These are phyloP conservation scores for Callyntrura guangdongensis DNA, from an alignment of 2,888 invertebrate species.

Conservation along the genomic window DNA sequence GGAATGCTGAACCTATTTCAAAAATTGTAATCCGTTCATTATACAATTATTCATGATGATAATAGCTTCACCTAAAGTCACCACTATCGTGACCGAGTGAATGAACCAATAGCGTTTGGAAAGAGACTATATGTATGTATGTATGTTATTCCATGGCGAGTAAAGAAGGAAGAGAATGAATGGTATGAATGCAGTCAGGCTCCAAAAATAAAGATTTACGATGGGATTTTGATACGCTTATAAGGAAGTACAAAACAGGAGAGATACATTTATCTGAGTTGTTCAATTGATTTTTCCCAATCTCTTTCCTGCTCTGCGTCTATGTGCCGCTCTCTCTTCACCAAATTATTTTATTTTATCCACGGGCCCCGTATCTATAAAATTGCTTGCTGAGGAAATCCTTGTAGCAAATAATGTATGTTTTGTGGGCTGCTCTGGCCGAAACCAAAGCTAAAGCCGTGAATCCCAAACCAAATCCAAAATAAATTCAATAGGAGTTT, in stretches of 20 bases:
- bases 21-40: constrained; percentile 38
- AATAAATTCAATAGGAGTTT: constrained; percentile 52
- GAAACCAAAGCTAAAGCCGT: constrained; percentile 38
- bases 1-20: constrained; percentile 40
- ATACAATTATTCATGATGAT: constrained; percentile 16
- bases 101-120: too few species aligned
- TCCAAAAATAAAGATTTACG: constrained; percentile 66
- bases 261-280: constrained; percentile 51
- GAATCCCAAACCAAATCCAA: constrained; percentile 51
- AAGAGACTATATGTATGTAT: neutral
- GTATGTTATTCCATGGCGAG: neutral
- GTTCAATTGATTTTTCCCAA: constrained; percentile 71
- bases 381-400: too few species aligned
- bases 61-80: constrained; percentile 39
- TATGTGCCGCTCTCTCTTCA: too few species aligned
- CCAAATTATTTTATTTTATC: neutral
- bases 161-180: constrained; percentile 26
- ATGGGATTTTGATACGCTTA: constrained; percentile 73
- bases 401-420: neutral
- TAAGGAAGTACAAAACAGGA: constrained; percentile 53
- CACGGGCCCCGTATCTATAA: neutral
- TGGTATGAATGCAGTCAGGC: neutral
- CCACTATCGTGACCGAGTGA: neutral
- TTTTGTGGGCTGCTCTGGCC: neutral
- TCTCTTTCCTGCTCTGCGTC: neutral